phyloP scores from a whole-genome alignment of 30 jellyfish, hydroid and myxozoan species.

The Aurelia sp. region DNA sequence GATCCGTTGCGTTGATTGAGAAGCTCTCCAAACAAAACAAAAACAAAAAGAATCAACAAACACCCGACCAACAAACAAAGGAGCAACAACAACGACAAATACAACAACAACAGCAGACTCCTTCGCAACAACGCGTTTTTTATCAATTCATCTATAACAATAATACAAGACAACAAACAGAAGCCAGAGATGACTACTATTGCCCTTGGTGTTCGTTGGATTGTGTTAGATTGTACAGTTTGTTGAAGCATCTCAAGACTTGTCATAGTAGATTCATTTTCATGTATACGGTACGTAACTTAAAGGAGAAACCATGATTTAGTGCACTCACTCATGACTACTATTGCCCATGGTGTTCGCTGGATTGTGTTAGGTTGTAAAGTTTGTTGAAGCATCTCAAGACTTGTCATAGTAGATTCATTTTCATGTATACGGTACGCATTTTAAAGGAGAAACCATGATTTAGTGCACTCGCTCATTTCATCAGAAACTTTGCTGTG shows the following conservation, averaged over 20 bases:
- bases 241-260: constrained; percentile 84
- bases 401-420: constrained; percentile 88
- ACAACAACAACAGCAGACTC: constrained; percentile 17
- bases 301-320: neutral
- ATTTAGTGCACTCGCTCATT: too few species aligned
- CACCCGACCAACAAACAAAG: constrained; percentile 15
- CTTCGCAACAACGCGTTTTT: constrained; percentile 60
- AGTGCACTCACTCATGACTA: too few species aligned
- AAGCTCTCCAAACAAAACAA: constrained; percentile 58
- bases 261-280: constrained; percentile 91
- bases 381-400: constrained; percentile 84
- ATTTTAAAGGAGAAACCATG: neutral
- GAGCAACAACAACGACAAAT: constrained; percentile 22
- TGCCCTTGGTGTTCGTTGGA: constrained; percentile 97
- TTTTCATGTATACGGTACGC: constrained; percentile 91
- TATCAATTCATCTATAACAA: constrained; percentile 87
- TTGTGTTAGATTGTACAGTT: constrained; percentile 75
- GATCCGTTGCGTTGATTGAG: constrained; percentile 58
- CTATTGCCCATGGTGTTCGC: constrained; percentile 96
- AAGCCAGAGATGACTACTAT: constrained; percentile 91
- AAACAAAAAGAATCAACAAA: constrained; percentile 34
- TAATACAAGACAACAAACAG: constrained; percentile 96
- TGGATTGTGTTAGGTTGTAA: constrained; percentile 78
- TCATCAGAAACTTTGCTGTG: too few species aligned
- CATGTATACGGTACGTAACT: constrained; percentile 81